Evolutionary conservation across 1,140 invertebrate species (phyloP).

Genomic region (Rhyacophila brunnea): DNA sequence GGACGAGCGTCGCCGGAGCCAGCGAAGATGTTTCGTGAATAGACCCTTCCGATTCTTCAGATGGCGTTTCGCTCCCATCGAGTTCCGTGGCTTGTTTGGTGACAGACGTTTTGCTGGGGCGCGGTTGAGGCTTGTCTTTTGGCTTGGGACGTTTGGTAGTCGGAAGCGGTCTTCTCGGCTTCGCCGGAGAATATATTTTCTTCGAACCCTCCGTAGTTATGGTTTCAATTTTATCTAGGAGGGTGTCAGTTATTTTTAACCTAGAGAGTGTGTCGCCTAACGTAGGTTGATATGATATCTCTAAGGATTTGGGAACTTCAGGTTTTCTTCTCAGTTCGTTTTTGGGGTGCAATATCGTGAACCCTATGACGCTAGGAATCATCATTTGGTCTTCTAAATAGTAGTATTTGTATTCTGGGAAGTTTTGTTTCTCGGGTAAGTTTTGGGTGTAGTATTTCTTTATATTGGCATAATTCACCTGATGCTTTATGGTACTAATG

Average conservation of each 20-base stretch:
- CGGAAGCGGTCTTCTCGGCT: slow-evolving; percentile 3
- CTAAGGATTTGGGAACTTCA: slow-evolving; percentile 12
- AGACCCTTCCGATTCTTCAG: background rate
- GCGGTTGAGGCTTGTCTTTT: background rate
- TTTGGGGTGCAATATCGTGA: slow-evolving; percentile 2
- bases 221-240: slow-evolving; percentile 16
- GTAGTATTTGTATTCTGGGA: background rate
- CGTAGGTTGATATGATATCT: slow-evolving; percentile 21
- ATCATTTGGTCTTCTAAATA: slow-evolving; percentile 5
- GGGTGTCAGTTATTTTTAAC: slow-evolving; percentile 23
- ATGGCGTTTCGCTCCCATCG: background rate
- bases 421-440: no score
- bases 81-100: background rate
- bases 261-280: slow-evolving; percentile 3
- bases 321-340: background rate
- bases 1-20: background rate
- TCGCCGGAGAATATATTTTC: slow-evolving; percentile 7
- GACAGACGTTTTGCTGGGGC: background rate
- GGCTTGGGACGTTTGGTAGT: slow-evolving; percentile 3
- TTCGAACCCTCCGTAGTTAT: background rate
- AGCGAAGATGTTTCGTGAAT: background rate
- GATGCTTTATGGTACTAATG: background rate
- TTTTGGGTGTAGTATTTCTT: no score
- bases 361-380: slow-evolving; percentile 6
- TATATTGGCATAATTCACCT: background rate